Conservation (phyloP, 2,888 invertebrate species). For the Blastobasis adustella region DNA sequence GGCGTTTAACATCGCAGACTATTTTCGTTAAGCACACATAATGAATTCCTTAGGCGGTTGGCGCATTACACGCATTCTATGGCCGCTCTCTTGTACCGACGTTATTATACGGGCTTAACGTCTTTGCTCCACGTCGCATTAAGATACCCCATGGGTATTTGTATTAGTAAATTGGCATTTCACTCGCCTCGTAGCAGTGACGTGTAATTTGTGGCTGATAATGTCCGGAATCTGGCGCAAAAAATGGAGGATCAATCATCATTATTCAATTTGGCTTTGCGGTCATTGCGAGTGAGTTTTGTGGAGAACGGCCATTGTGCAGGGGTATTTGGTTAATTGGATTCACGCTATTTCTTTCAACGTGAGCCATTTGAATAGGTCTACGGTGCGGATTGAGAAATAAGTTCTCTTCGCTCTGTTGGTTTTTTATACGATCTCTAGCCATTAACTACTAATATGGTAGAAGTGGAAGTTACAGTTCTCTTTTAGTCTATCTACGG, state of each 20-base stretch:
- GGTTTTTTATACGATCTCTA: too few species aligned
- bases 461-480: too few species aligned
- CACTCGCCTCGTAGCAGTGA: conserved; percentile 5
- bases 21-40: conserved; percentile 3
- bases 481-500: too few species aligned
- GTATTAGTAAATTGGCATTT: conserved; percentile 15
- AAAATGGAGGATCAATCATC: conserved; percentile 15
- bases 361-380: too few species aligned
- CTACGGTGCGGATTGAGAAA: too few species aligned
- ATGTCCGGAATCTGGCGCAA: conserved; percentile 6
- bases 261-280: conserved; percentile 14
- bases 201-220: conserved; percentile 9
- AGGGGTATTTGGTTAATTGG: background rate
- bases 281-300: background rate
- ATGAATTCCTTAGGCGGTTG: conserved; percentile 15
- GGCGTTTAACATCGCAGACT: too few species aligned
- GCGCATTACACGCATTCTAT: background rate
- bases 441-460: too few species aligned
- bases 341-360: too few species aligned
- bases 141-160: conserved; percentile 4
- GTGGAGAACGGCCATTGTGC: background rate
- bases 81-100: too few species aligned
- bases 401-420: too few species aligned
- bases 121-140: background rate
- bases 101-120: too few species aligned